Base-by-base conservation (phyloP, 2,888 invertebrate species). In the Shargacucullia verbasci region DNA sequence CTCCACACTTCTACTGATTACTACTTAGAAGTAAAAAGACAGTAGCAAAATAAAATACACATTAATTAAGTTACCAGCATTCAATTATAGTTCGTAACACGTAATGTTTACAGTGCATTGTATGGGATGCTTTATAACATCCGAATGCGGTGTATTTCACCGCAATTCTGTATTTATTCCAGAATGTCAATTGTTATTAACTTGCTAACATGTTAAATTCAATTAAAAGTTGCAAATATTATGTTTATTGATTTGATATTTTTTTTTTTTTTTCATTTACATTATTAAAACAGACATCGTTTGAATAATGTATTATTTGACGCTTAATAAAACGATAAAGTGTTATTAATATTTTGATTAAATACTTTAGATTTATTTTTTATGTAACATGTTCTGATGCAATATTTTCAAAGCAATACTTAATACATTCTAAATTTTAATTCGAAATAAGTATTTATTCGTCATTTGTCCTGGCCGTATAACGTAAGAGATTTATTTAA, bases 401-500 rank as follows among this genome's bases (percentile, higher is more conserved):
- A 29, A 27, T 10, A 0, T 14, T 43, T 43, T 35, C 4, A 5
- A 25, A 25, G 13, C 14, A 39, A n/a, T 25, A 11, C 4, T 7
- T 10, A n/a, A 20, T 11, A 0, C 11, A 7, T 20, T 5, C 7
- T 11, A 20, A 20, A 39, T 25, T 41, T 11, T n/a, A 20, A 39
- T 25, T 41, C 9, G n/a, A 39, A 52, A 33, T 20, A 35, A 29
- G 33, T 13, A 56, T 39, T 12, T 50, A 37, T 11, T 54, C 33
- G 13, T 13, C 39, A 3, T 50, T 34, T 38, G 2, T 4, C 31
- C 7, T 38, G 33, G 15, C 33, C n/a, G 67, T 66, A 44, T 39
- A 25, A 13, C 59, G 33, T 38, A 54, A n/a, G 33, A 44, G 40
- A 67, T 62, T 64, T 70, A 57, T 59, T 52, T 63, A 59, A 73